Percentiles rank a stretch among this genome's conserved stretches.
phyloP scores from a whole-genome alignment of 2,797 vertebrate species.

The Taenioides sp. region DNA sequence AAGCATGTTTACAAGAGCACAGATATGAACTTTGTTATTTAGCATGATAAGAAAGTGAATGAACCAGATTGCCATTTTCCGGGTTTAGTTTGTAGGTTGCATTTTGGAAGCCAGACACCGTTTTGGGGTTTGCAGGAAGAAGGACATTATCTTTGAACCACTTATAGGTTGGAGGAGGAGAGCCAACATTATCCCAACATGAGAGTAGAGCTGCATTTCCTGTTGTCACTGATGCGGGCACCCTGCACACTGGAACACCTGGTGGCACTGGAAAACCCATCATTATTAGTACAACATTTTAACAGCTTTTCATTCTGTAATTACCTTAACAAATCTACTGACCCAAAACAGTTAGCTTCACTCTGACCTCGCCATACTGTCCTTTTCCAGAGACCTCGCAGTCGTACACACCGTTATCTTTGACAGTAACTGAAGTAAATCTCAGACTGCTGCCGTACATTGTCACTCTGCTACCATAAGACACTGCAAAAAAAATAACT shows the following conservation, averaged over 20 bases:
- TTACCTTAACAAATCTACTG: conserved; percentile 12
- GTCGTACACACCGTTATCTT: conserved; percentile 79
- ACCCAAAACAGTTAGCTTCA: conserved; percentile 84
- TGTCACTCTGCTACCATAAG: conserved; percentile 66
- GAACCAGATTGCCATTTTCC: conserved; percentile 80
- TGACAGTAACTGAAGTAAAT: conserved; percentile 74
- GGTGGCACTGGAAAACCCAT: conserved; percentile 79
- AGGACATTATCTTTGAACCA: conserved; percentile 79
- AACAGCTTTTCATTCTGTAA: background rate
- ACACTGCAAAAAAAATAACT: conserved; percentile 59
- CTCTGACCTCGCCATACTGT: conserved; percentile 53
- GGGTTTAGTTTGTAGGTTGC: conserved; percentile 79
- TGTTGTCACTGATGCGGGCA: conserved; percentile 82
- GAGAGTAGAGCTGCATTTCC: conserved; percentile 57
- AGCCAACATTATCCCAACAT: conserved; percentile 78
- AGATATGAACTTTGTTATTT: background rate
- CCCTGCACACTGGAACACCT: conserved; percentile 67
- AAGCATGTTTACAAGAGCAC: background rate
- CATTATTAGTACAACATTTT: background rate
- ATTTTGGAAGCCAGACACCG: conserved; percentile 78
- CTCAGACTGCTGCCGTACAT: conserved; percentile 58
- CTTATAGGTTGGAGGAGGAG: conserved; percentile 77
- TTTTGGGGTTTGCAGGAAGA: conserved; percentile 77
- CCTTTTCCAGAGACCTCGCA: conserved; percentile 79
- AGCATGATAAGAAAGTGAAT: conserved; percentile 20